These are phyloP conservation scores for Cloeon dipterum DNA, from an alignment of 2,888 invertebrate species.

Conservation along the genomic window DNA sequence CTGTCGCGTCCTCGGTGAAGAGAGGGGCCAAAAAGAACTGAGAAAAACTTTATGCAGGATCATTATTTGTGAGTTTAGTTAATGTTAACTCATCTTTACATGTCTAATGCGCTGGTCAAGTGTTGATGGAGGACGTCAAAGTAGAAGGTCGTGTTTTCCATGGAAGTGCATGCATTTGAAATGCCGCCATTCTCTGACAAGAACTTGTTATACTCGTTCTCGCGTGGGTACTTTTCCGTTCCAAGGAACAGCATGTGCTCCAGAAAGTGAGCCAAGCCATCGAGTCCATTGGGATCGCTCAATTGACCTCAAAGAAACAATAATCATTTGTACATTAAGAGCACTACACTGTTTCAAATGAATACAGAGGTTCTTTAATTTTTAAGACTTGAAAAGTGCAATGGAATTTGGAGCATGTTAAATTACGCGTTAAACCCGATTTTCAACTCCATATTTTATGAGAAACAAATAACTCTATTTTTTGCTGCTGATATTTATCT, in stretches of 20 bases:
- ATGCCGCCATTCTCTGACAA: conserved; percentile 76
- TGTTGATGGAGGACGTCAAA: conserved; percentile 79
- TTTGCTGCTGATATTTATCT: too few species aligned
- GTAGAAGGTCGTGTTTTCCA: conserved; percentile 81
- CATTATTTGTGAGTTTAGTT: neutral
- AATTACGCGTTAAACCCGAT: too few species aligned
- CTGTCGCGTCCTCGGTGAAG: conserved; percentile 80
- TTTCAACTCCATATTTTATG: too few species aligned
- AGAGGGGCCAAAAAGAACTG: conserved; percentile 89
- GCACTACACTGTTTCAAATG: neutral
- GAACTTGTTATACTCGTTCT: conserved; percentile 80
- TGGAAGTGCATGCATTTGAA: conserved; percentile 80
- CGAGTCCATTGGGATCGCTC: conserved; percentile 72
- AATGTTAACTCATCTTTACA: conserved; percentile 28
- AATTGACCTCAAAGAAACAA: conserved; percentile 41
- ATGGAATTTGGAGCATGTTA: too few species aligned
- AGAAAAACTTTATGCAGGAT: conserved; percentile 45
- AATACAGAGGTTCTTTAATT: too few species aligned
- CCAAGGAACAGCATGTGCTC: conserved; percentile 98
- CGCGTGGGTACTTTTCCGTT: conserved; percentile 70
- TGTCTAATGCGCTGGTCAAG: conserved; percentile 57
- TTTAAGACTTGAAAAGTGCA: too few species aligned
- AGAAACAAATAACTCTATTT: too few species aligned
- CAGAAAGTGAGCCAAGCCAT: conserved; percentile 92
- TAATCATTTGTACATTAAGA: conserved; percentile 1